Base-by-base conservation (phyloP, 2,888 invertebrate species). In the Creontiades dilutus region DNA sequence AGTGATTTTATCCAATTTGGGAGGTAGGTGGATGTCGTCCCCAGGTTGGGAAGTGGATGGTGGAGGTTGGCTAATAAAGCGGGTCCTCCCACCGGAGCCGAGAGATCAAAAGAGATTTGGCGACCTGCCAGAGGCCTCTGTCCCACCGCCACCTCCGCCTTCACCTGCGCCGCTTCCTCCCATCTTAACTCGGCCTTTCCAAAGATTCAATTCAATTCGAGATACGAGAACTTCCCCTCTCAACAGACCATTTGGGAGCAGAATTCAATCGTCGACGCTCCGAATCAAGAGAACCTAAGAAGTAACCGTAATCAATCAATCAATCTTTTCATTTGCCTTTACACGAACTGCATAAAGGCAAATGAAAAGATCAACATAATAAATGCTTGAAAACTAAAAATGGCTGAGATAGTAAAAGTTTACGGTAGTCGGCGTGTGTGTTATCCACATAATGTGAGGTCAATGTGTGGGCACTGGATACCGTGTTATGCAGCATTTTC, bases 21-120 rank as follows among this genome's bases (percentile, higher is more conserved):
- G 11, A 19, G 23, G 19, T 23, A 68, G 68, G 68, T 11, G 12
- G 23, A 1, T 68, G 5, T 19, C 68, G 9, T 23, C 23, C 23
- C 23, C 68, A 68, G 23, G 12, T 23, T 13, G 23, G 27, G n/a
- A n/a, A n/a, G n/a, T 23, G 3, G 12, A 9, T 12, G 68, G 23
- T 9, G 68, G 11, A 11, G 68, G n/a, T 61, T 19, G 68, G 2
- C 27, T 68, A 68, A 68, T 68, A 68, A 13, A 68, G 23, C 12
- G 68, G 68, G 23, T 68, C 13, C 27, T 68, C 68, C 23, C 12
- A 68, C 61, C 9, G n/a, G 61, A 9, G 19, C 68, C 23, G 23
- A 19, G 68, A 68, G 68, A 68, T 68, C 68, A 68, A 68, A 68
- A 23, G 68, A 68, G 68, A 68, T 68, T 68, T 68, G 68, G 68